Base-by-base conservation (phyloP, 2,888 invertebrate species). In the Acronicta aceris region DNA sequence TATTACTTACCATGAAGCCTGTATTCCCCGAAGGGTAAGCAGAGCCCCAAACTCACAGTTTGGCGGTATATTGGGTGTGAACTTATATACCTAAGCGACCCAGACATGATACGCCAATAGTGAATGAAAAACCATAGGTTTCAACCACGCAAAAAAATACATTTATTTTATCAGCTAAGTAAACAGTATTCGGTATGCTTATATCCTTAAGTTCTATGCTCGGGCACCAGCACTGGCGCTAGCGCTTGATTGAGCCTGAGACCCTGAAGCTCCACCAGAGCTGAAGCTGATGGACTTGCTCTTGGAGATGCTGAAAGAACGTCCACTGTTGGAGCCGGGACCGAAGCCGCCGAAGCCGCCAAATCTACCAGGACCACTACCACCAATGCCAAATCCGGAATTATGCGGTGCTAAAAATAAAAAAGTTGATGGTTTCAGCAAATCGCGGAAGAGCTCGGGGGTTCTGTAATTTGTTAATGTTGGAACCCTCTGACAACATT, bases 231-330 rank as follows among this genome's bases (percentile, higher is more conserved):
- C 65, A 21, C 61, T 55, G 7, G 82, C 72, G 21, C 70, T 71
- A 5, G 82, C 76, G 36, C 74, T 83, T 3, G 81, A 80, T 33
- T 76, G 78, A 1, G 82, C 78, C 9, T 41, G 16, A 9, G 41
- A 41, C 8, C 41, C 10, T 5, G 17, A 41, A 0, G 64, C 8
- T 15, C 47, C 30, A 30, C 47, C 47, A 33, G 33, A 33, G 15
- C 47, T 21, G 30, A 47, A 30, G 12, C 81, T 81, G 17, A 86
- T 78, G 60, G 50, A 41, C 15, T 40, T 41, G 10, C 84, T 86
- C 73, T 86, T 86, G 16, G 87, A 81, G 30, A 84, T 79, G 51
- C 84, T 86, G 2, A 86, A 63, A 5, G 56, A 43, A 10, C 41
- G 41, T 15, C 41, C 41, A 15, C 16, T 16, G 10, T 7, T 41